Evolutionary conservation across 2,113 vertebrate species (phyloP).

Genomic region (Eidolon helvum): DNA sequence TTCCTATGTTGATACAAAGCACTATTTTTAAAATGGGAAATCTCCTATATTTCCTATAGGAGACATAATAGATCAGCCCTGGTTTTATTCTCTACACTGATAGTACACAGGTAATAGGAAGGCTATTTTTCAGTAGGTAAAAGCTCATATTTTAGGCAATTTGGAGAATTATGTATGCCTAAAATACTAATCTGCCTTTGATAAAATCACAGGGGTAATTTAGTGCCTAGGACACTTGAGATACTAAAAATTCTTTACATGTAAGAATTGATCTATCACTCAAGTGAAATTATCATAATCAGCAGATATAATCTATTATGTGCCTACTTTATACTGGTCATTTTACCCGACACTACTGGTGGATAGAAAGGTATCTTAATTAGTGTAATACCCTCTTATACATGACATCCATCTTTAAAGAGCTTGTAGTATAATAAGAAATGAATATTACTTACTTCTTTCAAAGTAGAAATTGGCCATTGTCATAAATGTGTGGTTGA

Average conservation of each 20-base stretch:
- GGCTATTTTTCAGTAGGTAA: constrained; percentile 23
- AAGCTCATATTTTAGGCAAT: neutral
- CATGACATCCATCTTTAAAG: neutral
- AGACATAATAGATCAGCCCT: neutral
- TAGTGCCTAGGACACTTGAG: neutral
- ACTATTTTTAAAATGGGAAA: constrained; percentile 38
- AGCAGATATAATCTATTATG: constrained; percentile 1
- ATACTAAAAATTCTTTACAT: constrained; percentile 2
- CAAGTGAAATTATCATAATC: constrained; percentile 12
- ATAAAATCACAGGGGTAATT: constrained; percentile 16
- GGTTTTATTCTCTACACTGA: constrained; percentile 17
- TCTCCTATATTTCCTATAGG: neutral
- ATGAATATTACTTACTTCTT: neutral
- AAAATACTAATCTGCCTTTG: constrained; percentile 17
- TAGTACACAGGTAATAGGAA: neutral
- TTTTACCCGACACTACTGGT: neutral
- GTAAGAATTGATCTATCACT: neutral
- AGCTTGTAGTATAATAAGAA: neutral
- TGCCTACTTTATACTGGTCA: neutral
- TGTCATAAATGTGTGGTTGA: neutral
- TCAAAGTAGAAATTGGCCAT: neutral
- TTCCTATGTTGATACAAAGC: constrained; percentile 20
- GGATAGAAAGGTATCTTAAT: neutral
- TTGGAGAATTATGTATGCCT: neutral
- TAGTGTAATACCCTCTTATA: neutral